Evolutionary conservation across 2,797 vertebrate genomes (phyloP).

Genomic region (Lemur catta): DNA sequence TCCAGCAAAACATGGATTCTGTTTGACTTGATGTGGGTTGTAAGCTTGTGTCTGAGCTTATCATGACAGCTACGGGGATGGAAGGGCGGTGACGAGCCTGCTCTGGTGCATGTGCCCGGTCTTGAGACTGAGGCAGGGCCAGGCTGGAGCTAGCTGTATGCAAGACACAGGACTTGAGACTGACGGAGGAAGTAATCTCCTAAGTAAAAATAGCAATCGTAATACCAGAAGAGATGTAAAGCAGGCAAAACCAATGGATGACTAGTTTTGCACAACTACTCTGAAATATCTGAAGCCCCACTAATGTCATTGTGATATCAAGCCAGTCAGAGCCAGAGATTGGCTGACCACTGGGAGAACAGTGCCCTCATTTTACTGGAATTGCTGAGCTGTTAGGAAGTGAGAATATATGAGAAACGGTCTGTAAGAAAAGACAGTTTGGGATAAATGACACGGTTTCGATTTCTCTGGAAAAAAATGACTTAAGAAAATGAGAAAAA

Average conservation of each 20-base stretch:
- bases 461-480: not conserved
- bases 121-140: not conserved
- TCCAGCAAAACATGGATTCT: not conserved
- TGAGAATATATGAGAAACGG: not conserved
- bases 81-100: not conserved
- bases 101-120: not conserved
- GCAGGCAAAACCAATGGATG: not conserved
- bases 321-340: not conserved
- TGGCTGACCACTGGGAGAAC: not conserved
- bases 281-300: not conserved
- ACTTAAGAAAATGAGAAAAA: not conserved
- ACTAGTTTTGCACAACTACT: not conserved
- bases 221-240: not conserved
- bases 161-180: not conserved
- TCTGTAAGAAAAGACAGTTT: not conserved
- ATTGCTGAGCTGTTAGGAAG: not conserved
- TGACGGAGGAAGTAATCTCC: not conserved
- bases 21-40: not conserved
- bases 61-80: no score
- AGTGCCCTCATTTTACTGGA: not conserved
- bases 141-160: not conserved
- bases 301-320: not conserved
- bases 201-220: not conserved
- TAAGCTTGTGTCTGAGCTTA: not conserved
- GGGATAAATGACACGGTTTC: not conserved